Evolutionary conservation across 2,888 invertebrate genomes (phyloP).

Genomic region (Clostera curtula): DNA sequence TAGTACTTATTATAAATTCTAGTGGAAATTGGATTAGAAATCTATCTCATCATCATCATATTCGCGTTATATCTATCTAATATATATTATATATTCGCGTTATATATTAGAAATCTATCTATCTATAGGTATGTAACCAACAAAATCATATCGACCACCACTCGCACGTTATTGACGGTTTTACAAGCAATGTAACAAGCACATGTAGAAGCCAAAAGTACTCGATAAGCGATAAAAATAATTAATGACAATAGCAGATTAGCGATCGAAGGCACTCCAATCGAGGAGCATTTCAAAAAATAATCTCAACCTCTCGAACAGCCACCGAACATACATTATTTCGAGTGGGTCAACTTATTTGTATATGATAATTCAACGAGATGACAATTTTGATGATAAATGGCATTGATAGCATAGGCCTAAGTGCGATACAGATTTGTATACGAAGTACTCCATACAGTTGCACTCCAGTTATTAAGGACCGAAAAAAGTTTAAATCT

Average conservation of each 20-base stretch:
- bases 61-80: too few relatives aligned
- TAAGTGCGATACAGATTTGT: constrained; percentile 7
- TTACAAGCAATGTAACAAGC: constrained; percentile 49
- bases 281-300: constrained; percentile 71
- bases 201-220: constrained; percentile 55
- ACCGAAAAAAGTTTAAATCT: not conserved
- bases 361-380: constrained; percentile 49
- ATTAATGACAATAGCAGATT: constrained; percentile 72
- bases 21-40: too few relatives aligned
- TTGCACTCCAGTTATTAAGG: too few relatives aligned
- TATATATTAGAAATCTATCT: constrained; percentile 7
- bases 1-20: too few relatives aligned
- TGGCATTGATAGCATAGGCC: constrained; percentile 11
- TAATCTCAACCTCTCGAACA: constrained; percentile 68
- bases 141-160: too few relatives aligned
- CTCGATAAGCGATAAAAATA: constrained; percentile 73
- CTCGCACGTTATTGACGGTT: constrained; percentile 26
- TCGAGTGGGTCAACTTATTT: constrained; percentile 68
- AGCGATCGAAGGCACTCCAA: constrained; percentile 63
- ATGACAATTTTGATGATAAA: constrained; percentile 23
- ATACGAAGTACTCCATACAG: constrained; percentile 1
- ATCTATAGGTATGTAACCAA: constrained; percentile 10
- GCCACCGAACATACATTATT: constrained; percentile 62
- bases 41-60: too few relatives aligned
- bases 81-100: too few relatives aligned